These are phyloP conservation scores for Pangasius larnaudii DNA, from an alignment of 2,797 vertebrate genomes.

Conservation along the genomic window DNA sequence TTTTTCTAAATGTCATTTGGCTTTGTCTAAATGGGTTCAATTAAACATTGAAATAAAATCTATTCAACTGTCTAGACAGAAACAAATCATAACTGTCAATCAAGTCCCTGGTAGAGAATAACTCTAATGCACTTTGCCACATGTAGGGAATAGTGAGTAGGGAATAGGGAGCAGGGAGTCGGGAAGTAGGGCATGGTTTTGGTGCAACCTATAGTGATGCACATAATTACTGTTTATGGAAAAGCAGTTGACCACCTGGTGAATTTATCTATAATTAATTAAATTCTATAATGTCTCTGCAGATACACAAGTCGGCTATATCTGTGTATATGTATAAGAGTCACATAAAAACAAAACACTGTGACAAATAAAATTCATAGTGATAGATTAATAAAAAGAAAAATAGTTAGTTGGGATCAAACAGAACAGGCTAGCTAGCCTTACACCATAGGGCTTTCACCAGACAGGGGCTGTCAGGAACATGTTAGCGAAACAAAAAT, in stretches of 20 bases:
- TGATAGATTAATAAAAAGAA: not conserved
- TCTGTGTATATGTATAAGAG: too few relatives aligned
- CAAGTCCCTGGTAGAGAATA: constrained; percentile 10
- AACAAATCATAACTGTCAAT: not conserved
- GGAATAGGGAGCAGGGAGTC: not conserved
- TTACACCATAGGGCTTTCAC: not conserved
- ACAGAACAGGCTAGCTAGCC: not conserved
- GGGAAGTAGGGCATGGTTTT: not conserved
- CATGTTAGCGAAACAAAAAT: not conserved
- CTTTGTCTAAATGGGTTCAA: not conserved
- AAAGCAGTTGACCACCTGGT: not conserved
- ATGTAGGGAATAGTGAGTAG: not conserved
- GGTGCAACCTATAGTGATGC: not conserved
- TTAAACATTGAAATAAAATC: not conserved
- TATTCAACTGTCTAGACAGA: not conserved
- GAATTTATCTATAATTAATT: not conserved
- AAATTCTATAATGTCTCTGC: not conserved
- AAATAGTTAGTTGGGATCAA: not conserved
- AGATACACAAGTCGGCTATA: not conserved
- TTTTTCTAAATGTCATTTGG: not conserved
- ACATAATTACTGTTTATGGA: not conserved
- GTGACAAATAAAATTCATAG: not conserved
- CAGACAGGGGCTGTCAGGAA: not conserved
- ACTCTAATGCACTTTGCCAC: not conserved
- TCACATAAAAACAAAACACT: not conserved